Evolutionary conservation across 1,140 invertebrate species (phyloP), one percentile per base, ranked within the genome.

Genomic region (Hestina assimilis): DNA sequence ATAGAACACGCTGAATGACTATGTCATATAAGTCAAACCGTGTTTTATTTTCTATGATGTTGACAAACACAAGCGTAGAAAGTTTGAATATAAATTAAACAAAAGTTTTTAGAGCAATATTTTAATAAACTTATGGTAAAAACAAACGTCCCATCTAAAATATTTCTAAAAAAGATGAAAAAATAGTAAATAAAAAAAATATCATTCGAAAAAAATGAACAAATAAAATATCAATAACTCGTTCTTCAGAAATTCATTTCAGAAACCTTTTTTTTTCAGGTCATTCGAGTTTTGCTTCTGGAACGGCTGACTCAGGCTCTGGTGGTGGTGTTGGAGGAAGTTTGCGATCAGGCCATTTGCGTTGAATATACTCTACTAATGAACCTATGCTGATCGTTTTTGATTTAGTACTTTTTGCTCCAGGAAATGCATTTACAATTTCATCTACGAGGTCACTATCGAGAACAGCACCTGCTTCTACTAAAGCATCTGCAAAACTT

Each of bases 331-430:
- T 81, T 0, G 75, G 72, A 12, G 83, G 83, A 14, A 83, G 45
- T 42, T 76, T 70, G 7, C 70, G 69, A 8, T 86, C 75, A 6
- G 83, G 83, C 79, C 79, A 86, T 59, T 79, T 80, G 20, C 81
- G 69, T 35, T 70, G 72, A 8, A 79, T 60, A 58, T 69, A 83
- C 56, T 86, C 83, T 4, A 63, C 76, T 31, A 84, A 35, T 4
- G 46, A 21, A 11, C 11, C 57, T 9, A 84, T 42, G 60, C 74
- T 59, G 6, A 84, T 69, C 0, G 59, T 73, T 43, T 68, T 80
- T 1, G 42, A 1, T 50, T 82, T 78, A 5, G 46, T 26, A 12
- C 46, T 42, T 38, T 54, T 62, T 19, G 75, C 59, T 8, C 66
- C 78, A 41, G 69, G 20, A 59, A 83, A 85, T 2, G 53, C 47